Base-by-base conservation (phyloP, 2,113 vertebrate genomes). In the Phyllopteryx taeniolatus region DNA sequence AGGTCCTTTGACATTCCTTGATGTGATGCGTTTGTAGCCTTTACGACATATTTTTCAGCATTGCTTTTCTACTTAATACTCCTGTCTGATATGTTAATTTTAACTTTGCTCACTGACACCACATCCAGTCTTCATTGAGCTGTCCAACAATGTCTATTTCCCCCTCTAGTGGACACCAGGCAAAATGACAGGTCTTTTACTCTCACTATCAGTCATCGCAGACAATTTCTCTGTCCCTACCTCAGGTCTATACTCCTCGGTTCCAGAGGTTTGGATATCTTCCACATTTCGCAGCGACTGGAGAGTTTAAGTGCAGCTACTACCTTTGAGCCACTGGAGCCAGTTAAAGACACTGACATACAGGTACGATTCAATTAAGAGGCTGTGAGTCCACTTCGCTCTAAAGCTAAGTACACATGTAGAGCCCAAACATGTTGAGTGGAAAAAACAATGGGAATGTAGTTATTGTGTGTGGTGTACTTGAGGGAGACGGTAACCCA, bases 341-440 rank as follows among this genome's bases (percentile, higher is more conserved):
- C 98, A 0, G 96, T 99, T 70, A 98, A 98, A 90, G 97, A 99
- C 85, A 98, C 97, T 0, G 98, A 99, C 82, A 98, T 99, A 86
- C 96, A 99, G 96, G 98, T 98, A 92, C 54, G 77, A 76, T 51
- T 9, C 1, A 64, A 33, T 20, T 10, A 27, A 20, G 0, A 22
- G 22, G 5, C 7, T 5, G 5, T 12, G 0, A 49, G 8, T 54
- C 5, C 11, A 42, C n/a, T 2, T 20, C 31, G 42, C 53, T 68
- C 17, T 57, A 51, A n/a, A 22, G 44, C 47, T 61, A 19, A 17
- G 35, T 68, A 10, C 35, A 12, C 33, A 22, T 14, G 49, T n/a
- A 12, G 44, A 3, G 10, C 10, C 44, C 44, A 2, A 6, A 12
- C 10, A 13, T 46, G 9, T 46, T 46, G 9, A 13, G 10, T 46